Evolutionary conservation across 1,140 invertebrate genomes (phyloP).

Genomic region (Drosophila bipectinata): DNA sequence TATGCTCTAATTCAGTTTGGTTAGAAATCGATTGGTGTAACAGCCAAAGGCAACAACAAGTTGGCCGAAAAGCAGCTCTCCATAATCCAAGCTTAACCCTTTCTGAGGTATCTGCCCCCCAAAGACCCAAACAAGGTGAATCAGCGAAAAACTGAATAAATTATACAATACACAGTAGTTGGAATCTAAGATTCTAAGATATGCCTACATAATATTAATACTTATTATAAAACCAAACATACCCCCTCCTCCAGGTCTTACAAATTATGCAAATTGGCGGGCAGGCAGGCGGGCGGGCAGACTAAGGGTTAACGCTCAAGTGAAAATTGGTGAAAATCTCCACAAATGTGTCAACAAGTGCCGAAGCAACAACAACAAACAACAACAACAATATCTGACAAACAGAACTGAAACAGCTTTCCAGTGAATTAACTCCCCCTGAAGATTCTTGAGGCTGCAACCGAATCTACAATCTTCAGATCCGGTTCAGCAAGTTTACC

Average conservation of each 20-base stretch:
- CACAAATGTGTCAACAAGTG: conserved; percentile 78
- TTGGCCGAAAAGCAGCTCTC: conserved; percentile 37
- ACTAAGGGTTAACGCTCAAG: conserved; percentile 53
- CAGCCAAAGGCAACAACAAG: conserved; percentile 28
- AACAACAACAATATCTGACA: no score
- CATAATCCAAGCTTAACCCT: conserved; percentile 52
- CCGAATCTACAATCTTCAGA: conserved; percentile 66
- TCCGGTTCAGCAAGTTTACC: conserved; percentile 81
- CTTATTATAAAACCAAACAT: conserved; percentile 38
- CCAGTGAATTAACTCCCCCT: conserved; percentile 65
- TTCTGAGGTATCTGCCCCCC: conserved; percentile 29
- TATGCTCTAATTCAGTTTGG: conserved; percentile 78
- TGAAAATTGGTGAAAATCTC: conserved; percentile 78
- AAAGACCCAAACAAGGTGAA: conserved; percentile 37
- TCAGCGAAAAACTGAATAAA: conserved; percentile 39
- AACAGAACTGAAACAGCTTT: conserved; percentile 38
- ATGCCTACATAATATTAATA: no score
- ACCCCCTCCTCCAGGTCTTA: background rate
- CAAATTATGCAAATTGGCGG: conserved; percentile 37
- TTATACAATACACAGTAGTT: conserved; percentile 10
- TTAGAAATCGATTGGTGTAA: conserved; percentile 77
- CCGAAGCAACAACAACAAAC: conserved; percentile 18
- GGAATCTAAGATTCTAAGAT: no score
- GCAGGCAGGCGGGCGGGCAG: background rate
- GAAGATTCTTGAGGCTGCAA: conserved; percentile 76